A percentile compares a stretch with the other conserved stretches of the same genome.
These are phyloP conservation scores for Hephaestus fuliginosus DNA, from an alignment of 2,797 vertebrate genomes.

Conservation along the genomic window DNA sequence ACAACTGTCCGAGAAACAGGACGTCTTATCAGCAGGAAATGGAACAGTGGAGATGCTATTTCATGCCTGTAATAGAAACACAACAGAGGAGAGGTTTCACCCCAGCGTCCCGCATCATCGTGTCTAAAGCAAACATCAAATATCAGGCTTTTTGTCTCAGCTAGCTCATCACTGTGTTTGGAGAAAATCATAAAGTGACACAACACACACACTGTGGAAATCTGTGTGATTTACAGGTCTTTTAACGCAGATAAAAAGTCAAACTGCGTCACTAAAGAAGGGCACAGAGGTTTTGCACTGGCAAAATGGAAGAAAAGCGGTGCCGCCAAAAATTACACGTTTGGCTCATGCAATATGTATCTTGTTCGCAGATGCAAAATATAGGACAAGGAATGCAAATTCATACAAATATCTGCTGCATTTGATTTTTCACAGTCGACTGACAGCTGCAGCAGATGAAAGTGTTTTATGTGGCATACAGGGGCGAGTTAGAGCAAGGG, in stretches of 20 bases:
- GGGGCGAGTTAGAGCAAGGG: background rate
- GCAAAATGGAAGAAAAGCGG: constrained; percentile 4
- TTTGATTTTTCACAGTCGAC: constrained; percentile 17
- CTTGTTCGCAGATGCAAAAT: constrained; percentile 22
- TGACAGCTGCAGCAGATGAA: background rate
- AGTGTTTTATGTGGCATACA: background rate
- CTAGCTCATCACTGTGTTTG: constrained; percentile 34
- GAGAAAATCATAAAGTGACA: constrained; percentile 14
- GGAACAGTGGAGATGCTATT: constrained; percentile 51
- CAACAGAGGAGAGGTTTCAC: constrained; percentile 38
- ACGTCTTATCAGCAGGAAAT: constrained; percentile 67
- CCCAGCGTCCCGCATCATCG: constrained; percentile 9
- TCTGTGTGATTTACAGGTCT: background rate
- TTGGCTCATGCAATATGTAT: constrained; percentile 22
- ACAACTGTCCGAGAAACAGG: constrained; percentile 64
- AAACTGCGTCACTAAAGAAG: background rate
- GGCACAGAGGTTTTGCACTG: background rate
- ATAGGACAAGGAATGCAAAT: constrained; percentile 18
- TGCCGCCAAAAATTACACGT: constrained; percentile 11
- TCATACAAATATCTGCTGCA: constrained; percentile 7
- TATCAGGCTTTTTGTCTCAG: constrained; percentile 33
- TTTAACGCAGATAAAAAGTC: background rate
- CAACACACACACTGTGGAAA: background rate
- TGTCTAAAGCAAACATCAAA: constrained; percentile 46
- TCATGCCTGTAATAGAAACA: constrained; percentile 51